Conservation (phyloP, 2,797 vertebrate genomes). For the Mormyrus proboscirostris region DNA sequence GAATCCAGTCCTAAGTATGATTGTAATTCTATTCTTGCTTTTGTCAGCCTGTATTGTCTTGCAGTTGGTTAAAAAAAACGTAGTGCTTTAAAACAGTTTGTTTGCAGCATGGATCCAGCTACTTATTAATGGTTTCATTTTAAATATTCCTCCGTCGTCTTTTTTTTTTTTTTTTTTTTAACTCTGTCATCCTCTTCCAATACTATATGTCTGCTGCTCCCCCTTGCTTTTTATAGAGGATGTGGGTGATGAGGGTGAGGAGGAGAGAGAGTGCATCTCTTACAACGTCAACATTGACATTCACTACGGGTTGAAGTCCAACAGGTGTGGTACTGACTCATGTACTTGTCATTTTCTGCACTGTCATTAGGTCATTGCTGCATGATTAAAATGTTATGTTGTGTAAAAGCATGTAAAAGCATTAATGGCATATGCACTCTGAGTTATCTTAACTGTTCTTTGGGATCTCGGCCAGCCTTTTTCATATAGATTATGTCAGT, state of each 20-base stretch:
- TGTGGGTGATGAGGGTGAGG: conserved; percentile 96
- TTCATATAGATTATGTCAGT: not conserved
- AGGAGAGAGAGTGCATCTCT: conserved; percentile 91
- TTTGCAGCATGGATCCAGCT: not conserved
- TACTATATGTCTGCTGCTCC: not conserved
- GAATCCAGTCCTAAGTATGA: not conserved
- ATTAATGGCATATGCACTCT: not conserved
- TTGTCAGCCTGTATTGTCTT: not conserved
- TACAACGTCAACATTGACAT: conserved; percentile 93
- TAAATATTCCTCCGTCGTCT: not conserved
- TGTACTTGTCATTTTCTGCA: not conserved
- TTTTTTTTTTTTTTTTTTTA: not conserved
- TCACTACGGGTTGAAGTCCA: conserved; percentile 95
- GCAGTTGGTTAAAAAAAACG: not conserved
- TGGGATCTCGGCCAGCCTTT: not conserved
- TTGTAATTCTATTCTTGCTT: not conserved
- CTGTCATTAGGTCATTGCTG: not conserved
- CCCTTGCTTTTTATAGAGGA: conserved; percentile 71
- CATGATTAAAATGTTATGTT: not conserved
- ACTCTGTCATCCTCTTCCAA: not conserved
- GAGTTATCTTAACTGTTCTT: not conserved
- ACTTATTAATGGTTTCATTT: not conserved
- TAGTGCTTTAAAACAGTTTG: not conserved
- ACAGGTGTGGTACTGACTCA: conserved; percentile 66
- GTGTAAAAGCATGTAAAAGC: not conserved